Conservation (phyloP, 2,113 vertebrate species). For the Murina feae region DNA sequence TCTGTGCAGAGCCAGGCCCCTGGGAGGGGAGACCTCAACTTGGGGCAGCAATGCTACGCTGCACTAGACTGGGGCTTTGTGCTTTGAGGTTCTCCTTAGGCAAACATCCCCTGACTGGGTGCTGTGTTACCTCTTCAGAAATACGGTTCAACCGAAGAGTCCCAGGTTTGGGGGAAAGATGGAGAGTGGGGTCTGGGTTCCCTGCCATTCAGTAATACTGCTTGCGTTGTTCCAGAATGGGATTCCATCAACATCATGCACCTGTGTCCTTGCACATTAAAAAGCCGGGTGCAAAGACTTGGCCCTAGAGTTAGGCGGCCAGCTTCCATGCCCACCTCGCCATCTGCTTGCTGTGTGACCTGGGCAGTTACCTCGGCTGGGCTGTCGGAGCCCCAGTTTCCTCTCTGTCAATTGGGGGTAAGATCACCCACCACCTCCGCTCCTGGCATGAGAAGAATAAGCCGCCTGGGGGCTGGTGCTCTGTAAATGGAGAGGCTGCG, state of each 20-base stretch:
- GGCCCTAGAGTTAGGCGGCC: too few species aligned
- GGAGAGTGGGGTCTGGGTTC: background rate
- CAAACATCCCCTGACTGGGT: background rate
- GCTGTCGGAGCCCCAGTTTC: background rate
- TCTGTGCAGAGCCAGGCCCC: background rate
- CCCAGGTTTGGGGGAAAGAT: background rate
- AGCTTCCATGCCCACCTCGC: background rate
- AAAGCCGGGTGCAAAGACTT: background rate
- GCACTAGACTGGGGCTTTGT: background rate
- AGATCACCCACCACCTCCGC: background rate
- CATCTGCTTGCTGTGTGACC: background rate
- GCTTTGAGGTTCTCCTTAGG: background rate
- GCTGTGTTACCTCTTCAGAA: slow-evolving; percentile 38
- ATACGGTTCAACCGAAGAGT: slow-evolving; percentile 14
- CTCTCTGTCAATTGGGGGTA: background rate
- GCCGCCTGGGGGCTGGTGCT: background rate
- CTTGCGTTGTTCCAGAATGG: background rate
- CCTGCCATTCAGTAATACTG: background rate
- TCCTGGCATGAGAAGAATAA: background rate
- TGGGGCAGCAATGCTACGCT: background rate
- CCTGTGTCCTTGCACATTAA: background rate
- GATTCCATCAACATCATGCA: background rate
- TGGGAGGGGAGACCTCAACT: background rate
- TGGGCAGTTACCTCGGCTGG: background rate
- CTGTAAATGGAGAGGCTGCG: background rate